phyloP scores from a whole-genome alignment of 2,888 invertebrate genomes.

The Cryptophagus acutangulus region DNA sequence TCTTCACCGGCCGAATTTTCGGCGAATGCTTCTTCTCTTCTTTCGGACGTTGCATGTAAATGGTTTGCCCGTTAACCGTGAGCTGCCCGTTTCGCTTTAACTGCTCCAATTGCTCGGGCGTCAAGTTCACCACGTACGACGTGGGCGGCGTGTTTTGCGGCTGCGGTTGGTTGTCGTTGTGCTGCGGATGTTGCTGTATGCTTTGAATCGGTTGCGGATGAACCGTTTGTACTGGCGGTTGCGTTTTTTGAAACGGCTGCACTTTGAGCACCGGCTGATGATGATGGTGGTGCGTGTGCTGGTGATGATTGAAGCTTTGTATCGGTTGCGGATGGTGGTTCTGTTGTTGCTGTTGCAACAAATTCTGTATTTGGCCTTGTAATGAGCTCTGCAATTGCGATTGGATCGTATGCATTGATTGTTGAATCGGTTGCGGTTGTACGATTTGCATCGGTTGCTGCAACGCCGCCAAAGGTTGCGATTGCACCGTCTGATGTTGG shows the following conservation, averaged over 20 bases:
- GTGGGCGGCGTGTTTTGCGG: slow-evolving; percentile 36
- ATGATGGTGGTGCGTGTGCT: slow-evolving; percentile 28
- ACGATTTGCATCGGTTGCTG: slow-evolving; percentile 45
- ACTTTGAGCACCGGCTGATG: slow-evolving; percentile 41
- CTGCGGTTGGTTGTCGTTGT: slow-evolving; percentile 27
- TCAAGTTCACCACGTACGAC: slow-evolving; percentile 48
- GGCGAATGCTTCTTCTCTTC: slow-evolving; percentile 43
- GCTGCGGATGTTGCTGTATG: slow-evolving; percentile 24
- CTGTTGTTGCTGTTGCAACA: slow-evolving; percentile 32
- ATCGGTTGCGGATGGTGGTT: slow-evolving; percentile 19
- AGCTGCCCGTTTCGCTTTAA: slow-evolving; percentile 46
- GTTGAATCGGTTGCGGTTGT: slow-evolving; percentile 43
- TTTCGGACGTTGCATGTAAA: slow-evolving; percentile 46
- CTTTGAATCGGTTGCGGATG: slow-evolving; percentile 41
- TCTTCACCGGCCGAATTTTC: slow-evolving; percentile 44
- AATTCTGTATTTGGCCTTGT: slow-evolving; percentile 36
- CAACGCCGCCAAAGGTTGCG: slow-evolving; percentile 38
- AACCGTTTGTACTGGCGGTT: slow-evolving; percentile 46
- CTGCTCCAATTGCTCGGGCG: slow-evolving; percentile 47
- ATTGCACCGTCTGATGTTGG: slow-evolving; percentile 42
- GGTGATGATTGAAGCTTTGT: slow-evolving; percentile 24
- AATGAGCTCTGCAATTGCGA: slow-evolving; percentile 40
- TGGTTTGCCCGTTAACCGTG: slow-evolving; percentile 48
- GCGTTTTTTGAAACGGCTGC: slow-evolving; percentile 45
- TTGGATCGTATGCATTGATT: slow-evolving; percentile 33